Evolutionary conservation across 1,140 invertebrate genomes (phyloP).

Genomic region (Drosophila malerkotliana): DNA sequence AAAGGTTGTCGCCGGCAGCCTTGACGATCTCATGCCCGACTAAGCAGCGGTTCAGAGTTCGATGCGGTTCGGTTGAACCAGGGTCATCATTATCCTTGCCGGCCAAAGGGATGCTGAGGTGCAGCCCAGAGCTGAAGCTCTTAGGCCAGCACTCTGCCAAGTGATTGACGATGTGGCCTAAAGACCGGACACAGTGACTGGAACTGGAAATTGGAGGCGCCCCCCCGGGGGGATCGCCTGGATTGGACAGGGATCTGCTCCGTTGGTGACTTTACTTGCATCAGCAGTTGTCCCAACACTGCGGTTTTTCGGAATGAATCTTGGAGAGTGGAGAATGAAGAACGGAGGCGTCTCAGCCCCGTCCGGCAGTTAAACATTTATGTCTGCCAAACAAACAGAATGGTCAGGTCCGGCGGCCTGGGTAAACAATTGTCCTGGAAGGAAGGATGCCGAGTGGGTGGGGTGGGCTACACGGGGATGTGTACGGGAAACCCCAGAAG

Average conservation of each 20-base stretch:
- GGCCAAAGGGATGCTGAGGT: constrained; percentile 20
- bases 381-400: constrained; percentile 69
- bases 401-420: constrained; percentile 34
- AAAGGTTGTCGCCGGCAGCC: constrained; percentile 73
- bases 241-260: neutral
- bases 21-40: constrained; percentile 76
- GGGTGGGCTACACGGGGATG: too few species aligned
- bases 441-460: constrained; percentile 12
- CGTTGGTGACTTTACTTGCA: constrained; percentile 26
- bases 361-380: constrained; percentile 70
- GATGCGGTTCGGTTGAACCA: constrained; percentile 20
- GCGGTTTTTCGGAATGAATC: constrained; percentile 11
- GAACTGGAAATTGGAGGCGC: neutral
- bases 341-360: constrained; percentile 1
- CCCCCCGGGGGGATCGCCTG: constrained; percentile 14
- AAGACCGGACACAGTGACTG: neutral
- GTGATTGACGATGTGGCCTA: constrained; percentile 70
- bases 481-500: constrained; percentile 22
- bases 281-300: constrained; percentile 34
- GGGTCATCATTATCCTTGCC: constrained; percentile 51
- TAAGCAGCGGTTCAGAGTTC: constrained; percentile 60
- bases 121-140: constrained; percentile 1
- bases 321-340: neutral
- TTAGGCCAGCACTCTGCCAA: constrained; percentile 19
- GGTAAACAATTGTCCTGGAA: constrained; percentile 40